Conservation (phyloP, 2,113 vertebrate species). For the Xiphorhynchus elegans region DNA sequence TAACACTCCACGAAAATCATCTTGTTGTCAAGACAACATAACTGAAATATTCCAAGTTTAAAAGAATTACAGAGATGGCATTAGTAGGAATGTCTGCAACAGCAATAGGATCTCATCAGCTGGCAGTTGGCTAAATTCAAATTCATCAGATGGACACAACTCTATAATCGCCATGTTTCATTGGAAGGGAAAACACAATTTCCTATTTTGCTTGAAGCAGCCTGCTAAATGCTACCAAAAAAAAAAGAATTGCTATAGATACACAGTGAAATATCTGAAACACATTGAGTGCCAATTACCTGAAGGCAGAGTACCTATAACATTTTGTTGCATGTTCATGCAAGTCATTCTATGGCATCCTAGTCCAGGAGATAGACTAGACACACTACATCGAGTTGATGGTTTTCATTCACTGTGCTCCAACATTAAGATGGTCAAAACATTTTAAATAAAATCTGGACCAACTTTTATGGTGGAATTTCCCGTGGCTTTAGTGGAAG, state of each 20-base stretch:
- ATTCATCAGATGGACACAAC: not conserved
- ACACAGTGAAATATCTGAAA: not conserved
- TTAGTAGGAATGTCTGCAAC: conserved; percentile 37
- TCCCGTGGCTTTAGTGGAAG: not conserved
- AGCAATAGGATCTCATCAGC: not conserved
- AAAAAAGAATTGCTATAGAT: not conserved
- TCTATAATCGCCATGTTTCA: not conserved
- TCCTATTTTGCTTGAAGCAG: not conserved
- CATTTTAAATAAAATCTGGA: not conserved
- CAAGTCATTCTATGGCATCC: not conserved
- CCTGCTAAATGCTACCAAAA: not conserved
- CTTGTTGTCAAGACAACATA: not conserved
- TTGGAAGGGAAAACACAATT: not conserved
- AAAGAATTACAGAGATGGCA: not conserved
- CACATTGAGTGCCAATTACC: not conserved
- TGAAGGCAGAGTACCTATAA: not conserved
- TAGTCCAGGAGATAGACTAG: not conserved
- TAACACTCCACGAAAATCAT: not conserved
- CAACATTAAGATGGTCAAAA: not conserved
- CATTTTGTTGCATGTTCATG: not conserved
- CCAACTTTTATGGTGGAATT: not conserved
- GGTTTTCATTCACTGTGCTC: not conserved
- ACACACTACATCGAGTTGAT: not conserved
- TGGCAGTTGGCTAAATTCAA: not conserved
- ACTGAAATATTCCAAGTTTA: not conserved